Evolutionary conservation across 2,113 vertebrate species (phyloP).

Genomic region (Phrynocephalus versicolor): DNA sequence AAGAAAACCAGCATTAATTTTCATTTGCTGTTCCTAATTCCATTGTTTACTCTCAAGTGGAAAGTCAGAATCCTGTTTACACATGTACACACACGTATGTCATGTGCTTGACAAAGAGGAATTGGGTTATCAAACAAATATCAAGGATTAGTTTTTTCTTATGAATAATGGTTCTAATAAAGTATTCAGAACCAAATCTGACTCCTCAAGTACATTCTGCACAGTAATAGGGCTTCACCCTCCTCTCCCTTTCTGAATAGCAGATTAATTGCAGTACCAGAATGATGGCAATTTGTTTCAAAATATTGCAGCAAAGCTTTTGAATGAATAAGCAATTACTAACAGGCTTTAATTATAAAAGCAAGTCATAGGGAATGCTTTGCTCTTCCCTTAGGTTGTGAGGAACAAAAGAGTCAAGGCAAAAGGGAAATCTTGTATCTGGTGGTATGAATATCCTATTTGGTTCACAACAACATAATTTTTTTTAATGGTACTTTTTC

Average conservation of each 20-base stretch:
- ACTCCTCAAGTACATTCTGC: conserved; percentile 59
- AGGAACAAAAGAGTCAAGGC: conserved; percentile 58
- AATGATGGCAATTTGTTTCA: conserved; percentile 74
- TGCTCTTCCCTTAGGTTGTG: conserved; percentile 49
- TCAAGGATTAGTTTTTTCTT: conserved; percentile 56
- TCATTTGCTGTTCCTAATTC: conserved; percentile 43
- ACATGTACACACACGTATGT: background rate
- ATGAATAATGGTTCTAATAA: conserved; percentile 64
- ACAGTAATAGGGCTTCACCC: conserved; percentile 62
- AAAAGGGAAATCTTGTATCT: conserved; percentile 46
- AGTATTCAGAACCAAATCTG: conserved; percentile 61
- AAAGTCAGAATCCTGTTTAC: background rate
- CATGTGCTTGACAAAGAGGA: background rate
- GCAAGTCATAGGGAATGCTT: conserved; percentile 49
- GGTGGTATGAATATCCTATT: background rate
- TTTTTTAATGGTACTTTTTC: conserved; percentile 68
- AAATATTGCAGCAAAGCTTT: conserved; percentile 74
- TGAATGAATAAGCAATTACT: conserved; percentile 71
- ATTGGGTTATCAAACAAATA: conserved; percentile 51
- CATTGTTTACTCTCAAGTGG: conserved; percentile 22
- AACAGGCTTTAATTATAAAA: conserved; percentile 64
- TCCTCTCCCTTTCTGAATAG: conserved; percentile 70
- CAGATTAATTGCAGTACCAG: conserved; percentile 67
- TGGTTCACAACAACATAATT: too few relatives aligned
- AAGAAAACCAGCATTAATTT: conserved; percentile 40